A percentile compares a stretch with the other conserved stretches of the same genome.
Conservation (phyloP, 1,140 invertebrate genomes). For the Sycophaga agraensis region DNA sequence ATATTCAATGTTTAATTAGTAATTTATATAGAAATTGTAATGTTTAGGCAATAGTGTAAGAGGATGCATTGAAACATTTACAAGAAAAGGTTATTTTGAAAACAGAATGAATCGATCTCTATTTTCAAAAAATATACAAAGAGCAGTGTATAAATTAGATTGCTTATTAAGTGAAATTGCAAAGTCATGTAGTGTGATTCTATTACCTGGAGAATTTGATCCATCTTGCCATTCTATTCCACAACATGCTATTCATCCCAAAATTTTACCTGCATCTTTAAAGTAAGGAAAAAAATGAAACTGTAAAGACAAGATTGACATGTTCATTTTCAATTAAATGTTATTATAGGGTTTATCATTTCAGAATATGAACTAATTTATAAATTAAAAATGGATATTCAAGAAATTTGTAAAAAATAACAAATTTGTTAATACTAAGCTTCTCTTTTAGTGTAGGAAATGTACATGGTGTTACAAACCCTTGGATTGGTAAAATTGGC, state of each 20-base stretch:
- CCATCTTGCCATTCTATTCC: constrained; percentile 84
- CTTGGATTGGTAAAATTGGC: constrained; percentile 76
- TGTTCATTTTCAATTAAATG: too few species aligned
- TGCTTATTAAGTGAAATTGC: constrained; percentile 62
- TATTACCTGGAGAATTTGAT: constrained; percentile 90
- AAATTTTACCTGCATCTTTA: constrained; percentile 64
- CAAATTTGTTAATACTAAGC: constrained; percentile 55
- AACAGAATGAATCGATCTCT: constrained; percentile 35
- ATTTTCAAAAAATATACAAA: constrained; percentile 51
- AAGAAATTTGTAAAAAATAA: constrained; percentile 51
- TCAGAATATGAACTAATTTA: too few species aligned
- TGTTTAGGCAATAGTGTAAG: constrained; percentile 51
- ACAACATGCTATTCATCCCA: constrained; percentile 87
- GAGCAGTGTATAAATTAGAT: constrained; percentile 69
- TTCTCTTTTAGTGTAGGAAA: constrained; percentile 70
- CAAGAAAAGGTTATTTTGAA: constrained; percentile 37
- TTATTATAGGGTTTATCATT: too few species aligned
- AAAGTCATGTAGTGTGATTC: constrained; percentile 65
- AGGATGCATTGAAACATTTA: constrained; percentile 35
- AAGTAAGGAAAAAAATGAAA: too few species aligned
- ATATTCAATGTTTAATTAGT: too few species aligned
- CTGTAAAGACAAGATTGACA: too few species aligned
- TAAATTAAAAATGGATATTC: too few species aligned
- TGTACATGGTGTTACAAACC: constrained; percentile 84
- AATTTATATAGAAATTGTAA: neutral